Evolutionary conservation across 2,113 vertebrate species (phyloP), one percentile per base, ranked within the genome.

Genomic region (Spermophilus dauricus): DNA sequence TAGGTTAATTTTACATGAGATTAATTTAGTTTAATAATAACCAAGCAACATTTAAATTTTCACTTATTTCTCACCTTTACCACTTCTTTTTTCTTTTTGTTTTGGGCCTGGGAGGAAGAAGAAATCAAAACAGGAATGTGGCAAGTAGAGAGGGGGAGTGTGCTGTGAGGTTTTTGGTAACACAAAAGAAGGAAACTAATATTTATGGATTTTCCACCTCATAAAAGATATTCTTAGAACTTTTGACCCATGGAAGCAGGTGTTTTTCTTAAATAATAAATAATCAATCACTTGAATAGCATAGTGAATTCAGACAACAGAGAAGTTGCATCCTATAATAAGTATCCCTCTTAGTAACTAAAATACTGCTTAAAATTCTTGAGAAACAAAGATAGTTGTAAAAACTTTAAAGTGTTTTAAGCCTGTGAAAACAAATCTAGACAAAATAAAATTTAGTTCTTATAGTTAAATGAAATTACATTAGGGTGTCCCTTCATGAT

Each of bases 381-480:
- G 39, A 94, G 34, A 94, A 94, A 80, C 32, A 69, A 69, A 67
- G 48, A 75, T 53, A 88, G 2, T 73, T 88, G 63, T 75, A 24
- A 85, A 73, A 89, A 76, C 58, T 80, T 87, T n/a, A 72, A 53
- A 26, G 9, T 6, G 0, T 58, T 75, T 92, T 45, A 76, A 96
- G 53, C 30, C 8, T 34, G 34, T 87, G 48, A 87, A 67, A 67
- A 81, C 26, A 93, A 78, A 39, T 76, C 53, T 22, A 95, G 32
- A 12, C 26, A 86, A 94, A 94, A 45, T 89, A 82, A 86, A 83
- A 58, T n/a, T 39, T 37, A 77, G 65, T 76, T 63, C 34, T 92
- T 94, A n/a, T 5, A 86, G 24, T 83, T 78, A 9, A 80, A 20
- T 78, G 61, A 91, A 87, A 39, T 88, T 95, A 80, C 20, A 39